These are phyloP conservation scores for Cephalotes varians DNA, from an alignment of 2,888 invertebrate species.

Conservation along the genomic window DNA sequence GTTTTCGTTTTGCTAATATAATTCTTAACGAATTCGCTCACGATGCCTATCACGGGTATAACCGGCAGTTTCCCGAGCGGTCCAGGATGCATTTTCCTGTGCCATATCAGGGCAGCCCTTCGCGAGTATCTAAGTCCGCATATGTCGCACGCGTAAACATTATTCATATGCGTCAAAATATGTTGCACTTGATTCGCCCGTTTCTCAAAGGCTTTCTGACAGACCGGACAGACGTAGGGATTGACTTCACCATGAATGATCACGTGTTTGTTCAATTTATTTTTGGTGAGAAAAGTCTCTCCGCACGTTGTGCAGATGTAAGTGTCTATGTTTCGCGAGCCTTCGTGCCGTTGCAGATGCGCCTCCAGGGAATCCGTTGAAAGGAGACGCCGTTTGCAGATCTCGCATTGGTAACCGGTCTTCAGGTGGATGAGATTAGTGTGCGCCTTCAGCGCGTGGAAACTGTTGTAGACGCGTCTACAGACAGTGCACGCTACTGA, in stretches of 20 bases:
- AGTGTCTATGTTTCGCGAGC: slow-evolving; percentile 45
- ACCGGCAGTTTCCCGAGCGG: slow-evolving; percentile 65
- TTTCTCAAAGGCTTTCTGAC: slow-evolving; percentile 70
- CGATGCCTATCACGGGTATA: slow-evolving; percentile 80
- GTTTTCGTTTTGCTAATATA: slow-evolving; percentile 26
- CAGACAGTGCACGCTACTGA: slow-evolving; percentile 37
- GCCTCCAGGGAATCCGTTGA: slow-evolving; percentile 64
- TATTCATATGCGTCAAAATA: slow-evolving; percentile 68
- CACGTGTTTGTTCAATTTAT: slow-evolving; percentile 59
- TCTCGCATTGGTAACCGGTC: slow-evolving; percentile 62
- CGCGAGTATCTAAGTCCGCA: slow-evolving; percentile 73
- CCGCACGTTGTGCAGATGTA: slow-evolving; percentile 69
- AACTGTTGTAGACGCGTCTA: slow-evolving; percentile 63
- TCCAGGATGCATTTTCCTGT: slow-evolving; percentile 71
- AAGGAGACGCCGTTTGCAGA: slow-evolving; percentile 66
- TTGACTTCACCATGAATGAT: slow-evolving; percentile 58
- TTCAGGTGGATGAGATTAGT: slow-evolving; percentile 65
- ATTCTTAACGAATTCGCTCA: slow-evolving; percentile 76
- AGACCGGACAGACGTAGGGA: slow-evolving; percentile 61
- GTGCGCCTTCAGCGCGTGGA: slow-evolving; percentile 67
- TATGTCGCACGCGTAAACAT: slow-evolving; percentile 69
- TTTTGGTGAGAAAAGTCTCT: slow-evolving; percentile 49
- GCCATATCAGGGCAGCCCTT: slow-evolving; percentile 68
- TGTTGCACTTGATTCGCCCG: slow-evolving; percentile 68
- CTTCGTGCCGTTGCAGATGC: slow-evolving; percentile 59